Evolutionary conservation across 2,797 vertebrate genomes (phyloP), one percentile per base, ranked within the genome.

Genomic region (Micrastur ruficollis): DNA sequence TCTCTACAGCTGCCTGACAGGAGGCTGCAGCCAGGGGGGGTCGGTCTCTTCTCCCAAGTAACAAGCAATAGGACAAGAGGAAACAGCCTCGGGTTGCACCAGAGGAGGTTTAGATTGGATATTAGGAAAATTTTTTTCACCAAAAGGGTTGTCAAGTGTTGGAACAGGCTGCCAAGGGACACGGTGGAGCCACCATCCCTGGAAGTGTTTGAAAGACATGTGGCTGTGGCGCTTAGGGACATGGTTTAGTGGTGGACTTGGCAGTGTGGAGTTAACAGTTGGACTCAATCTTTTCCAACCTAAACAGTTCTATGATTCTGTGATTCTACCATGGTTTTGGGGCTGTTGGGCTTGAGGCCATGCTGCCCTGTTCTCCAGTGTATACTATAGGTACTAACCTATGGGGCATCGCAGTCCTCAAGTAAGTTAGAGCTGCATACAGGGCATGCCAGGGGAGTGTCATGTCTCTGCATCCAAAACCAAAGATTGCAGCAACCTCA

Each of bases 151-250:
- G 14, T 13, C 6, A 1, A 63, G 15, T 36, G 15, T 36, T 44
- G 49, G 14, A 32, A 44, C 22, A 56, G 65, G 65, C 26, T 76
- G 19, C 26, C 18, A 49, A 36, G 31, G 29, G 25, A 34, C 49
- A 6, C 44, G 42, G 1, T 44, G 56, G 42, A 38, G 6, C 46
- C 23, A 1, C 44, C 38, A n/a, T 29, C 5, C 5, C 10, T 25
- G 14, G 1, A 15, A 5, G 29, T 14, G 9, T 72, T 71, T 52
- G 19, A 58, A 72, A 52, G 6, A 44, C 5, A 0, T 4, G 4
- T 46, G 36, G 32, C 44, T 78, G 56, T 58, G 19, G 36, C 16
- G n/a, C 11, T 1, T 38, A 23, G 44, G 50, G 29, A 58, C n/a
- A 3, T 9, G 44, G 36, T 1, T 7, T 2, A 38, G 8, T 14